phyloP scores from a whole-genome alignment of 2,797 vertebrate genomes.

The Danio albolineatus region DNA sequence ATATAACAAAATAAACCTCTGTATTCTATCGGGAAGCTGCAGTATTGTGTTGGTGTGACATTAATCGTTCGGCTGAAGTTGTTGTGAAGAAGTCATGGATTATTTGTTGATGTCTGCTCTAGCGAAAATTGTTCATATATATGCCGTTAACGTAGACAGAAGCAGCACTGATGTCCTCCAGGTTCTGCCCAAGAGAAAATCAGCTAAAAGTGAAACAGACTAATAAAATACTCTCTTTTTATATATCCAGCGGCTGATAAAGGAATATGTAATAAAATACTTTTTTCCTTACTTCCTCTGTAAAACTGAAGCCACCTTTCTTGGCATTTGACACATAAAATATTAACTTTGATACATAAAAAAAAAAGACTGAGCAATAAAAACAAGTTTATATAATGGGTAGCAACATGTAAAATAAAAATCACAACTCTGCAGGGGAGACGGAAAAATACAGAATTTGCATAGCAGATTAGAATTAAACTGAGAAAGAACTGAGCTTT shows the following conservation, averaged over 20 bases:
- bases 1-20: slow-evolving; percentile 83
- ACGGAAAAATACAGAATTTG: slow-evolving; percentile 85
- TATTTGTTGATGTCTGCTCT: slow-evolving; percentile 65
- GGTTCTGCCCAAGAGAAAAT: slow-evolving; percentile 93
- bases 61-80: slow-evolving; percentile 51
- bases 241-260: slow-evolving; percentile 81
- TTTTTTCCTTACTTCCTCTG: slow-evolving; percentile 78
- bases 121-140: slow-evolving; percentile 58
- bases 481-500: slow-evolving; percentile 81
- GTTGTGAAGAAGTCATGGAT: slow-evolving; percentile 57
- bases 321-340: slow-evolving; percentile 85
- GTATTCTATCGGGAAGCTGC: slow-evolving; percentile 62
- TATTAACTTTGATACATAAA: slow-evolving; percentile 80
- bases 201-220: slow-evolving; percentile 73
- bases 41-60: slow-evolving; percentile 56
- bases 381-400: slow-evolving; percentile 89
- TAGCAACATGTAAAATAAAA: slow-evolving; percentile 83
- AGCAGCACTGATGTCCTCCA: slow-evolving; percentile 90
- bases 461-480: slow-evolving; percentile 94
- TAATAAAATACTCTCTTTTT: slow-evolving; percentile 82
- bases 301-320: slow-evolving; percentile 83
- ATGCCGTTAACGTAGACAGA: slow-evolving; percentile 80
- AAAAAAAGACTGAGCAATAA: slow-evolving; percentile 82
- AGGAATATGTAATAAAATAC: slow-evolving; percentile 85
- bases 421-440: slow-evolving; percentile 76